phyloP scores from a whole-genome alignment of 2,797 vertebrate genomes.

The Holocentrus rufus region DNA sequence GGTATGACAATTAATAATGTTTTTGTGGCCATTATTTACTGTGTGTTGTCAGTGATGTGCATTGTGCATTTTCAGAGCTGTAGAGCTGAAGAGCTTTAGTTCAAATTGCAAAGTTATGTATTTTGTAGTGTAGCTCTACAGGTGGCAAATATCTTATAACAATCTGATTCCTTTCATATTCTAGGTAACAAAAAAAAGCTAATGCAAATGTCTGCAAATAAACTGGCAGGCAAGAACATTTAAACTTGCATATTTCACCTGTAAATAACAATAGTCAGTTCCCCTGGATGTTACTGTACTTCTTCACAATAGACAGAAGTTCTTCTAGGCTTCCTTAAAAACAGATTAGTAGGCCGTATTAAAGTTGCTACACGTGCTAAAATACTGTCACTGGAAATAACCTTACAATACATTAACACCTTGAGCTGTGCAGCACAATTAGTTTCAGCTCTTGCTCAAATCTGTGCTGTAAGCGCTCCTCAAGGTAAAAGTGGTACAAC shows the following conservation, averaged over 20 bases:
- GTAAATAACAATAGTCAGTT: slow-evolving; percentile 35
- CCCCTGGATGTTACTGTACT: slow-evolving; percentile 3
- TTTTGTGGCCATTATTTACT: background rate
- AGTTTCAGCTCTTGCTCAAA: slow-evolving; percentile 7
- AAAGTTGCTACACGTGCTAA: slow-evolving; percentile 25
- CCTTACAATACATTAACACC: slow-evolving; percentile 21
- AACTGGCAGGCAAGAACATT: slow-evolving; percentile 21
- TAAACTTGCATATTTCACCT: slow-evolving; percentile 55
- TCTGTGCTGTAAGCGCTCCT: slow-evolving; percentile 3
- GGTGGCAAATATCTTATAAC: slow-evolving; percentile 13
- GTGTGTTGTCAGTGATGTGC: background rate
- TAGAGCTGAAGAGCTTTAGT: background rate
- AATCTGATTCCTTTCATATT: background rate
- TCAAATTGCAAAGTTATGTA: too few relatives aligned
- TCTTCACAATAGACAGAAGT: slow-evolving; percentile 19
- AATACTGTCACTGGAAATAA: slow-evolving; percentile 36
- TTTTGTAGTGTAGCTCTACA: background rate
- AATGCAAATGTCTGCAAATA: slow-evolving; percentile 15
- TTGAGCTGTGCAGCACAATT: slow-evolving; percentile 37
- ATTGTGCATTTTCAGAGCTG: slow-evolving; percentile 34
- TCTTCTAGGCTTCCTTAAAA: slow-evolving; percentile 20
- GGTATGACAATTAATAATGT: background rate
- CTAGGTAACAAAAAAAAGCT: background rate
- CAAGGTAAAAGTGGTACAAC: background rate
- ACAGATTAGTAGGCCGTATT: background rate